Base-by-base conservation (phyloP, 92 coral and sea anemone species). In the Zoanthus gigantus region DNA sequence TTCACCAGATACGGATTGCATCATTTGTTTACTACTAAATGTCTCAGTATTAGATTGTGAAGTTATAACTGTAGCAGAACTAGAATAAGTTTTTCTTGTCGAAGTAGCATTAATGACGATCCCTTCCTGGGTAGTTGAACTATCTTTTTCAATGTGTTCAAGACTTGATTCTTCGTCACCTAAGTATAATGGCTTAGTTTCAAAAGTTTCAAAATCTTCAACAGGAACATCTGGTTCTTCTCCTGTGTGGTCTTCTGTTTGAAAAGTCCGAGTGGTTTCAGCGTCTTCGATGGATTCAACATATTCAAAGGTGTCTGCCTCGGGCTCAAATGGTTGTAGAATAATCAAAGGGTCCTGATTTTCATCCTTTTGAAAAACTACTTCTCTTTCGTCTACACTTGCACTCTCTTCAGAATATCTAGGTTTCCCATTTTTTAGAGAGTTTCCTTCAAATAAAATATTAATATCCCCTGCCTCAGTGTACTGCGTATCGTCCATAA, bases 251-350 rank as follows among this genome's bases (percentile, higher is more conserved):
- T 47, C 48, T 34, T 81, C 85, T 45, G 47, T 56, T 58, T 81
- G 47, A 65, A 37, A 61, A 10, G 61, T 23, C 30, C 58, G 57
- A 42, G 18, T 11, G 31, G 53, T 63, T 81, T 81, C 45, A 6
- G 75, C 13, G 44, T 81, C 85, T 46, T 81, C 85, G 66, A 81
- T 18, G 45, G 61, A 81, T 46, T 81, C 85, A 81, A 81, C 85
- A 66, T 81, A 81, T 28, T 81, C 85, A 81, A 81, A 81, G 31
- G 65, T 67, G 32, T 81, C 85, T 66, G 85, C 75, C 30, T 81
- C 85, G 1, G 85, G 85, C 56, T 81, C 85, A 71, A 81, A 81
- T 66, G 85, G 85, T 47, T 81, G 75, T 12, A 81, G 44, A 18
- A 81, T 10, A 37, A 81, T 81, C 56, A 67, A 65, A 9, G 74